A percentile compares a stretch with the other conserved stretches of the same genome.
phyloP scores from a whole-genome alignment of 2,113 vertebrate species.

The Ursus arctos region DNA sequence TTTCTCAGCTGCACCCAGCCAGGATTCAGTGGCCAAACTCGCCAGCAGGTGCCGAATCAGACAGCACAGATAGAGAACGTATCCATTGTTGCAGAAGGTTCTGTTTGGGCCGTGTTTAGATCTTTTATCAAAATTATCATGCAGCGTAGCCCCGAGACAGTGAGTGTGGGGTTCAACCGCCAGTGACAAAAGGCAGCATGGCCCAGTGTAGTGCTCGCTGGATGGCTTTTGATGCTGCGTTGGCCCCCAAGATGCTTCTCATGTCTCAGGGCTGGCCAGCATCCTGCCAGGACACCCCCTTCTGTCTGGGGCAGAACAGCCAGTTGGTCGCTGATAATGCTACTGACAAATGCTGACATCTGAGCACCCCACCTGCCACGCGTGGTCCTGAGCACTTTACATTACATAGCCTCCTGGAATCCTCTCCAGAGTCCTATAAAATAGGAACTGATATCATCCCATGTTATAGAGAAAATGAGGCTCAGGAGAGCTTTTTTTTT shows the following conservation, averaged over 20 bases:
- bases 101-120: neutral
- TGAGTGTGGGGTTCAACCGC: neutral
- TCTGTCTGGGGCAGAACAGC: neutral
- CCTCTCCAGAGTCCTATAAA: neutral
- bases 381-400: neutral
- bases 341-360: neutral
- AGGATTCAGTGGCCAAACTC: neutral
- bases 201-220: neutral
- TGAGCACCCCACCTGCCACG: neutral
- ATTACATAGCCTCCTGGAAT: neutral
- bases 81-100: neutral
- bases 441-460: neutral
- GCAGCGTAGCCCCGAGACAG: neutral
- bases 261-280: neutral
- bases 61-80: neutral
- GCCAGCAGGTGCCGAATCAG: neutral
- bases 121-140: neutral
- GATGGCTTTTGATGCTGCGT: neutral
- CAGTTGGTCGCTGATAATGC: fast-evolving
- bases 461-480: neutral
- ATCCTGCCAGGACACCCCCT: neutral
- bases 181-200: neutral
- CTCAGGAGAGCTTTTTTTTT: neutral
- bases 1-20: neutral
- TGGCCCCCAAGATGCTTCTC: neutral